A percentile compares a stretch with the other conserved stretches of the same genome.
Conservation (phyloP, 2,888 invertebrate genomes). For the Sussaba pulchella region DNA sequence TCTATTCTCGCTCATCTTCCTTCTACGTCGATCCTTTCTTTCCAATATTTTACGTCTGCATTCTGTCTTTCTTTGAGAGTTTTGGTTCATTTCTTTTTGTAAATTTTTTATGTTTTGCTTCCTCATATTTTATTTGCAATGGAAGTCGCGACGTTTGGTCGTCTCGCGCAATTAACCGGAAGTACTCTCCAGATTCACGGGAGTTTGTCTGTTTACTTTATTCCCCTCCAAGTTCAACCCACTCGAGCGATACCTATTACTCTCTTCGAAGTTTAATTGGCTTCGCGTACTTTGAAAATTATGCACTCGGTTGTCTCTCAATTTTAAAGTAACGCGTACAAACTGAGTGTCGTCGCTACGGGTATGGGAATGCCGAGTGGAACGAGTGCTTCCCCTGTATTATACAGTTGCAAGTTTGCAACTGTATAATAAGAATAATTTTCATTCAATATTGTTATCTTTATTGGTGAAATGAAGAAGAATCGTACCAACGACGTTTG, state of each 20-base stretch:
- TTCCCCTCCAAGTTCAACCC: constrained; percentile 13
- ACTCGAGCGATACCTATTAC: constrained; percentile 5
- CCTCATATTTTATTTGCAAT: constrained; percentile 1
- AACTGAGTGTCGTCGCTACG: not conserved
- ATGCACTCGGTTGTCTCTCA: constrained; percentile 28
- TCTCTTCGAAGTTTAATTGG: constrained; percentile 57
- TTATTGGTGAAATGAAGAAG: not conserved
- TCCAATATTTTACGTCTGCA: constrained; percentile 31
- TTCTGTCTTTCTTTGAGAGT: too few relatives aligned
- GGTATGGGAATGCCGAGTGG: too few relatives aligned
- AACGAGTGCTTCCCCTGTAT: too few relatives aligned
- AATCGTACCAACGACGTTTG: not conserved
- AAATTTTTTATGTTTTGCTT: not conserved
- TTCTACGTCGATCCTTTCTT: not conserved
- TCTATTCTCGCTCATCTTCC: constrained; percentile 11
- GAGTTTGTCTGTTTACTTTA: constrained; percentile 22
- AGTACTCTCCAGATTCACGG: constrained; percentile 12
- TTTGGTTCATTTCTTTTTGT: not conserved
- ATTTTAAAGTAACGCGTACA: constrained; percentile 5
- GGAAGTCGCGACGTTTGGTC: constrained; percentile 21
- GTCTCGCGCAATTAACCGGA: constrained; percentile 38
- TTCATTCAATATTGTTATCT: too few relatives aligned
- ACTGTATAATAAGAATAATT: not conserved
- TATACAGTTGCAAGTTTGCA: too few relatives aligned
- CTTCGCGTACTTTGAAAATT: constrained; percentile 32